Percentiles rank a stretch among this genome's conserved stretches.
These are phyloP conservation scores for Lithobates pipiens DNA, from an alignment of 2,797 vertebrate species.

Conservation along the genomic window DNA sequence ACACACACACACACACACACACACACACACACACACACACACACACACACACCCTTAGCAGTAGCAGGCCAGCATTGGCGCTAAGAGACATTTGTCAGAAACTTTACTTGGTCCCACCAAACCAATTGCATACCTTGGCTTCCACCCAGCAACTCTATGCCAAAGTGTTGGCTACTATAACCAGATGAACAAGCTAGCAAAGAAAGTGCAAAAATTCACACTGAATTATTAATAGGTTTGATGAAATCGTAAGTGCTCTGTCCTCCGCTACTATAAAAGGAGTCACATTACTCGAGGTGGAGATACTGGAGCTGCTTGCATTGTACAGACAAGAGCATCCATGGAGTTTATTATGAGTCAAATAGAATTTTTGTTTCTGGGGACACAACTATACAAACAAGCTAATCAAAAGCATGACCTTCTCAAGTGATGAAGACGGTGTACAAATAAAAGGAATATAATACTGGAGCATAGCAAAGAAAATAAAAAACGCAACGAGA, in stretches of 20 bases:
- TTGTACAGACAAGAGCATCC: background rate
- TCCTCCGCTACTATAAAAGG: constrained; percentile 27
- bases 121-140: constrained; percentile 31
- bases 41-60: too few relatives aligned
- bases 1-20: too few relatives aligned
- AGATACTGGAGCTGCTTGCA: background rate
- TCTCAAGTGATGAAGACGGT: too few relatives aligned
- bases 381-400: background rate
- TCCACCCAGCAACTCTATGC: constrained; percentile 13
- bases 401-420: too few relatives aligned
- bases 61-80: too few relatives aligned
- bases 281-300: background rate
- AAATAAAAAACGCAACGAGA: too few relatives aligned
- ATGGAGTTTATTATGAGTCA: background rate
- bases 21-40: too few relatives aligned
- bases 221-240: constrained; percentile 49
- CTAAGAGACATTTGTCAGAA: background rate
- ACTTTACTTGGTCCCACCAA: background rate
- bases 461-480: too few relatives aligned
- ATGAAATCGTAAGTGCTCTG: constrained; percentile 15
- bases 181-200: constrained; percentile 31
- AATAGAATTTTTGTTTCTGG: background rate
- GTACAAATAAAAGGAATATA: too few relatives aligned
- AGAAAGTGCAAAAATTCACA: constrained; percentile 41
- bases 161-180: constrained; percentile 16